phyloP scores from a whole-genome alignment of 30 jellyfish, hydroid and myxozoan species.

The Euphysa ruthae region DNA sequence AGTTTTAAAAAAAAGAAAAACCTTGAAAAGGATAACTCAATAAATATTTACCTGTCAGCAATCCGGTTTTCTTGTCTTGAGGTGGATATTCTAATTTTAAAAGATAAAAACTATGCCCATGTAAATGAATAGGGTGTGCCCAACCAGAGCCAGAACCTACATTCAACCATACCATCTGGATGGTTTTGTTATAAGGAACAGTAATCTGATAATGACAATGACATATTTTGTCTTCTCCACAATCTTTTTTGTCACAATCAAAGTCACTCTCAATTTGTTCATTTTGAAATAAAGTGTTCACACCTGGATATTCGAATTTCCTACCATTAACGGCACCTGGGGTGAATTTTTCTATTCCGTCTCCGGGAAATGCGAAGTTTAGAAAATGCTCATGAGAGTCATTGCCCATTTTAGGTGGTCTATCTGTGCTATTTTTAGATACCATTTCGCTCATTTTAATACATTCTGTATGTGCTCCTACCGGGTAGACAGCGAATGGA shows the following conservation, averaged over 20 bases:
- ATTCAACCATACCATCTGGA: conserved; percentile 64
- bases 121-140: conserved; percentile 92
- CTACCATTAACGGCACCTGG: conserved; percentile 61
- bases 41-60: conserved; percentile 4
- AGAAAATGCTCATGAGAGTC: conserved; percentile 52
- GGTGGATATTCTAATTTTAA: conserved; percentile 71
- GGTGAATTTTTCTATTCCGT: conserved; percentile 37
- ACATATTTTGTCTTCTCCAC: conserved; percentile 53
- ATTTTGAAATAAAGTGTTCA: conserved; percentile 43
- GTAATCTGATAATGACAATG: conserved; percentile 36
- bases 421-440: conserved; percentile 25
- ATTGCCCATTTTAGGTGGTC: conserved; percentile 27
- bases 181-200: conserved; percentile 63
- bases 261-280: conserved; percentile 23
- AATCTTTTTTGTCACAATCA: conserved; percentile 42
- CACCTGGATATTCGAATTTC: conserved; percentile 50
- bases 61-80: conserved; percentile 51
- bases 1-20: neutral
- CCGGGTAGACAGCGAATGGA: conserved; percentile 46
- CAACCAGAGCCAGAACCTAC: conserved; percentile 65
- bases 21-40: neutral
- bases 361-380: conserved; percentile 83
- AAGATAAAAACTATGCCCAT: conserved; percentile 82
- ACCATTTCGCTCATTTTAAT: conserved; percentile 26
- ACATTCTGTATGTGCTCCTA: conserved; percentile 20